Conservation (phyloP, 2,797 vertebrate species). For the Hydrophis major region DNA sequence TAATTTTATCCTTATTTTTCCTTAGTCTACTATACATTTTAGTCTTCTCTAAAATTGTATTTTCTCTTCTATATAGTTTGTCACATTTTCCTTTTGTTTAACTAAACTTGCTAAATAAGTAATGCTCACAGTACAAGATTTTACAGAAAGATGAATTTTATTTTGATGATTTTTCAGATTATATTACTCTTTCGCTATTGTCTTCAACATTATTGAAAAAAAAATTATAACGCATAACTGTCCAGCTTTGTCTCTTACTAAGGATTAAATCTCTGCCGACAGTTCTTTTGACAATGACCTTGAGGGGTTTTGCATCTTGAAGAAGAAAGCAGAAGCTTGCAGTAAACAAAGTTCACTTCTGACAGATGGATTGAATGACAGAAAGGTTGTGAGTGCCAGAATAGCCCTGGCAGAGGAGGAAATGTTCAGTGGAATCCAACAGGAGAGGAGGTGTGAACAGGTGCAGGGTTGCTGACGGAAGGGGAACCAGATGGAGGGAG, state of each 20-base stretch:
- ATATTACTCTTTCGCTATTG: slow-evolving; percentile 65
- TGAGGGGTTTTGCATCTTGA: slow-evolving; percentile 96
- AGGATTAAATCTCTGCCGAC: slow-evolving; percentile 82
- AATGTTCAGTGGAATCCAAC: slow-evolving; percentile 98
- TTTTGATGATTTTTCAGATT: slow-evolving; percentile 59
- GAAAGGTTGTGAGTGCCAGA: slow-evolving; percentile 99
- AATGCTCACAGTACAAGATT: slow-evolving; percentile 30
- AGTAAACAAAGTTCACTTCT: slow-evolving; percentile 99
- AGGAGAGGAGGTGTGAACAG: slow-evolving; percentile 99
- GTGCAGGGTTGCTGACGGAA: slow-evolving; percentile 99
- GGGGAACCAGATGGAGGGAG: slow-evolving; percentile 99
- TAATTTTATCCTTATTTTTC: slow-evolving; percentile 61
- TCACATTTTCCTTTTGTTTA: slow-evolving; percentile 58
- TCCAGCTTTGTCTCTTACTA: slow-evolving; percentile 73
- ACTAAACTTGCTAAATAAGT: slow-evolving; percentile 51
- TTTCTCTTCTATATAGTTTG: slow-evolving; percentile 54
- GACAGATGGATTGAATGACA: slow-evolving; percentile 99
- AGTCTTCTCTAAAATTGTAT: not conserved
- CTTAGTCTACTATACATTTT: slow-evolving; percentile 18
- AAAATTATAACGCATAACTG: slow-evolving; percentile 68
- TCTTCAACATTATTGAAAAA: slow-evolving; percentile 61
- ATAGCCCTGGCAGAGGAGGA: slow-evolving; percentile 98
- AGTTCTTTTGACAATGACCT: slow-evolving; percentile 89
- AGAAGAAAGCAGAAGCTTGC: slow-evolving; percentile 97
- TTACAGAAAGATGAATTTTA: slow-evolving; percentile 57